A percentile compares a stretch with the other conserved stretches of the same genome.
These are phyloP conservation scores for Agrilus mali DNA, from an alignment of 2,888 invertebrate species.

Conservation along the genomic window DNA sequence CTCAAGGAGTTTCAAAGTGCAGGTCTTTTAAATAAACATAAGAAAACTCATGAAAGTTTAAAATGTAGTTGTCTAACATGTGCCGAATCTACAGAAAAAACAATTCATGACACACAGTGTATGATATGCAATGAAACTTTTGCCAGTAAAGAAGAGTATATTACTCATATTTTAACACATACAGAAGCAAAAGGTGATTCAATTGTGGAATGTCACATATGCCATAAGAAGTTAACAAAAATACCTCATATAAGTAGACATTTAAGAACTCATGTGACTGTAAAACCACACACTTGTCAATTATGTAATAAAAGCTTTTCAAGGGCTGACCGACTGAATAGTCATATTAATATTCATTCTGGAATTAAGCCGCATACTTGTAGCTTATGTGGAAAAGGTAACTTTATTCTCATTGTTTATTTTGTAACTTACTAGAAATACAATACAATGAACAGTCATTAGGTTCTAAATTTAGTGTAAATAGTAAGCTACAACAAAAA, in stretches of 20 bases:
- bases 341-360: conserved; percentile 46
- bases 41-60: conserved; percentile 11
- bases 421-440: background rate
- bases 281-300: conserved; percentile 40
- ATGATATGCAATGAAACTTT: conserved; percentile 6
- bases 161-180: conserved; percentile 5
- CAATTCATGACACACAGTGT: conserved; percentile 1
- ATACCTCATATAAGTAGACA: conserved; percentile 39
- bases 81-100: too few relatives aligned
- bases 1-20: conserved; percentile 35
- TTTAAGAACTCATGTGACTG: conserved; percentile 39
- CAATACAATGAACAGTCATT: too few relatives aligned
- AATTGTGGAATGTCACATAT: conserved; percentile 37
- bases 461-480: too few relatives aligned
- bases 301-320: conserved; percentile 45
- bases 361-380: conserved; percentile 45
- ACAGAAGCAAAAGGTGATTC: conserved; percentile 12
- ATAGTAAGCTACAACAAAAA: too few relatives aligned
- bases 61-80: background rate
- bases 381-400: conserved; percentile 44
- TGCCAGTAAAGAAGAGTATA: conserved; percentile 6
- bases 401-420: conserved; percentile 10
- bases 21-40: conserved; percentile 16
- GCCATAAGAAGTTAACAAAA: conserved; percentile 40
- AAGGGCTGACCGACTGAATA: conserved; percentile 41